Evolutionary conservation across 1,140 invertebrate species (phyloP).

Genomic region (Drosophila nigrodunni): DNA sequence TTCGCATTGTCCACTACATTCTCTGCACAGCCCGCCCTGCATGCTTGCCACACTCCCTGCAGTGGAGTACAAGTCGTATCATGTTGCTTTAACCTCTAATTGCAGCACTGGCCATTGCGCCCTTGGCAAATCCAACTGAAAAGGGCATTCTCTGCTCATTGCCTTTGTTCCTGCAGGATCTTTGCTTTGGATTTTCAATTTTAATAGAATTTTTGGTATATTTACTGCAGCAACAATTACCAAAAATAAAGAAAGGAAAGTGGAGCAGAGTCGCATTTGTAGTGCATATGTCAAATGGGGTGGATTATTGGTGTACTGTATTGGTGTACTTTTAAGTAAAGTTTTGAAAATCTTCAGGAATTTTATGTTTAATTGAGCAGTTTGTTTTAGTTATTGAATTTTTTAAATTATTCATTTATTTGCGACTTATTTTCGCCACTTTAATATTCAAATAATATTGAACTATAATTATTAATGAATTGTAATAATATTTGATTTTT

Average conservation of each 20-base stretch:
- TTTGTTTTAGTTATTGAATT: too few relatives aligned
- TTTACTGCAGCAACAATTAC: constrained; percentile 45
- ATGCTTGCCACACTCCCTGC: not conserved
- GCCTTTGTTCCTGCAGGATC: constrained; percentile 18
- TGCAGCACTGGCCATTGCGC: constrained; percentile 54
- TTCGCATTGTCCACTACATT: constrained; percentile 55
- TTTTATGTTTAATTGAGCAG: too few relatives aligned
- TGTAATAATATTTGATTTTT: too few relatives aligned
- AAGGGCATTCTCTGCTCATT: constrained; percentile 5
- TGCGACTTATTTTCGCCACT: too few relatives aligned
- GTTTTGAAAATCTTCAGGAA: too few relatives aligned
- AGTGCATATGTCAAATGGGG: not conserved
- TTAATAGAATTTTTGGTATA: constrained; percentile 67
- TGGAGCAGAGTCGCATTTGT: constrained; percentile 20
- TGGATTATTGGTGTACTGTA: not conserved
- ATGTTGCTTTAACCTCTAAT: constrained; percentile 50
- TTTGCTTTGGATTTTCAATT: constrained; percentile 57
- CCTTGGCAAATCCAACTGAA: constrained; percentile 44
- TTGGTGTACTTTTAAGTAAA: not conserved
- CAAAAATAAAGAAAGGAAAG: constrained; percentile 1
- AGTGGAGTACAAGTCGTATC: constrained; percentile 10
- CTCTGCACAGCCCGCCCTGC: not conserved
- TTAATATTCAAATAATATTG: too few relatives aligned
- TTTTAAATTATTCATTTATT: too few relatives aligned
- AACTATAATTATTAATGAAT: too few relatives aligned